These are phyloP conservation scores for Geotrupes spiniger DNA, from an alignment of 2,888 invertebrate genomes.

Conservation along the genomic window DNA sequence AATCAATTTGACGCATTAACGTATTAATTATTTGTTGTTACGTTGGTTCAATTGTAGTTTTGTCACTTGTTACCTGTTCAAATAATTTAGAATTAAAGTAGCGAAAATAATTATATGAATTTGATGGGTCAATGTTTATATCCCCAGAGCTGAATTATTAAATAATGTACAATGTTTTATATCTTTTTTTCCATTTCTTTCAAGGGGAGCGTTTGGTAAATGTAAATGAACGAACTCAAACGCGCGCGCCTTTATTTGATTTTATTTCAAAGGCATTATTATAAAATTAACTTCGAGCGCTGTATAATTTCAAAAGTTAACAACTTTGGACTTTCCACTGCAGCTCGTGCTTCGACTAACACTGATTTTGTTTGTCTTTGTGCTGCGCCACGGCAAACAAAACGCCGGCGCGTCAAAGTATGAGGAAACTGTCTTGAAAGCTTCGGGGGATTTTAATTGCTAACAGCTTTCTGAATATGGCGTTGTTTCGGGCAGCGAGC, in stretches of 20 bases:
- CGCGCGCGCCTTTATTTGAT: background rate
- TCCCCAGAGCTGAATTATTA: too few species aligned
- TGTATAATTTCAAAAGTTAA: constrained; percentile 19
- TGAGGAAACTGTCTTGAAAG: constrained; percentile 20
- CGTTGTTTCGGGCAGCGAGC: constrained; percentile 11
- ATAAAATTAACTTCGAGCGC: constrained; percentile 14
- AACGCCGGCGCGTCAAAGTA: constrained; percentile 26
- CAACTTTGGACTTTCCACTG: constrained; percentile 1
- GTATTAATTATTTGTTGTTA: too few species aligned
- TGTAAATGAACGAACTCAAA: too few species aligned
- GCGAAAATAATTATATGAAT: too few species aligned
- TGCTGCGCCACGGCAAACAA: constrained; percentile 28
- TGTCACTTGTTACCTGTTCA: too few species aligned
- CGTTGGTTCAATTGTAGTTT: too few species aligned
- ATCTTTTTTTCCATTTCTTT: too few species aligned
- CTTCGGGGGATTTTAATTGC: constrained; percentile 20
- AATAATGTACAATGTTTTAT: too few species aligned
- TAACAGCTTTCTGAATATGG: constrained; percentile 19
- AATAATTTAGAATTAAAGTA: too few species aligned
- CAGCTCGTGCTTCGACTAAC: constrained; percentile 19
- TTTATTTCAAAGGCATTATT: constrained; percentile 10
- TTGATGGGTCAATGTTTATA: too few species aligned
- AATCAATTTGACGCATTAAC: too few species aligned
- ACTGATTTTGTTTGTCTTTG: constrained; percentile 36
- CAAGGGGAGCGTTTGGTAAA: too few species aligned